Percentiles rank a stretch among this genome's conserved stretches.
phyloP scores from a whole-genome alignment of 2,888 invertebrate genomes.

The Cephus rjabovi region DNA sequence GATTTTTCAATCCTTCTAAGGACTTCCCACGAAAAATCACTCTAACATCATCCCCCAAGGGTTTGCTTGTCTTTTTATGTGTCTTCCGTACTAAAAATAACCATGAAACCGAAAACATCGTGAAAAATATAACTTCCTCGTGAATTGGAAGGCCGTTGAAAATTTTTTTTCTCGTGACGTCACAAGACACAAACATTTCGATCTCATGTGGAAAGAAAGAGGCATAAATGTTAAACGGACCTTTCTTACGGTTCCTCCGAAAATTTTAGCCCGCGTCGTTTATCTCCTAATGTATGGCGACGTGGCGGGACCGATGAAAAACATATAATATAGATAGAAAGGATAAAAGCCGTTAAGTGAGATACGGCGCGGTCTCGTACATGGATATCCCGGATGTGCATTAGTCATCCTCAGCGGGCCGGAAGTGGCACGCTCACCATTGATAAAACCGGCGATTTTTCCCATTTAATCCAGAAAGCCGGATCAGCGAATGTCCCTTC shows the following conservation, averaged over 20 bases:
- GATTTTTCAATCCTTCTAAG: neutral
- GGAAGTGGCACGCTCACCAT: conserved; percentile 18
- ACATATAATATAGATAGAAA: neutral
- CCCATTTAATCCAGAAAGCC: conserved; percentile 26
- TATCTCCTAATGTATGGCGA: neutral
- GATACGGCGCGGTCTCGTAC: neutral
- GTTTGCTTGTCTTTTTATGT: neutral
- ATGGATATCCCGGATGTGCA: neutral
- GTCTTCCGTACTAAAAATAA: neutral
- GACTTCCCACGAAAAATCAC: neutral
- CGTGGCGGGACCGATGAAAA: neutral
- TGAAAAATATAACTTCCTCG: neutral
- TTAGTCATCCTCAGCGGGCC: conserved; percentile 18
- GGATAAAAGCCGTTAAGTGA: neutral
- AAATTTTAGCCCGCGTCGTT: neutral
- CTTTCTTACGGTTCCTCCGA: neutral
- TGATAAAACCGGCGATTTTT: conserved; percentile 34
- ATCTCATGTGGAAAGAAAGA: neutral
- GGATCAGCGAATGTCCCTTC: conserved; percentile 27
- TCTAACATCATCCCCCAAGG: neutral
- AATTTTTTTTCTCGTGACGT: neutral
- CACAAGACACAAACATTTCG: neutral
- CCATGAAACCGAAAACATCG: neutral
- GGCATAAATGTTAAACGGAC: neutral
- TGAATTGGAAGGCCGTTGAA: neutral